phyloP scores from a whole-genome alignment of 2,113 vertebrate species.

The Protobothrops mucrosquamatus region DNA sequence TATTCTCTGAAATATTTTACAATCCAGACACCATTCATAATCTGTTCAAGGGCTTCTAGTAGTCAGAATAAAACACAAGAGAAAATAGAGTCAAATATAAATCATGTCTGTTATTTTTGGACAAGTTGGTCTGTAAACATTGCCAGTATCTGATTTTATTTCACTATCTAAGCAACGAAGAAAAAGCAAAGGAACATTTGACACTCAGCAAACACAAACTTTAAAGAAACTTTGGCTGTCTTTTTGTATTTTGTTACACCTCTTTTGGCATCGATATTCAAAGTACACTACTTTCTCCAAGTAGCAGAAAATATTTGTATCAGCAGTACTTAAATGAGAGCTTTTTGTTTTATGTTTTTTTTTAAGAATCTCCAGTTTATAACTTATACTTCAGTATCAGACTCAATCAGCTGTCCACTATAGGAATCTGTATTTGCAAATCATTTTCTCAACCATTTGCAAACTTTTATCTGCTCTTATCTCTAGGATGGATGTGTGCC shows the following conservation, averaged over 20 bases:
- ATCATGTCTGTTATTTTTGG: slow-evolving; percentile 34
- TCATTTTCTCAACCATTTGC: neutral
- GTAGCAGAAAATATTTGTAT: neutral
- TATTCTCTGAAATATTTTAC: slow-evolving; percentile 22
- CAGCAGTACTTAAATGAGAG: neutral
- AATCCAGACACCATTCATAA: slow-evolving; percentile 33
- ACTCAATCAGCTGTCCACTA: neutral
- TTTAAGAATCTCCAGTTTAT: neutral
- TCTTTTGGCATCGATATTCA: neutral
- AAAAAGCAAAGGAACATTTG: slow-evolving; percentile 28
- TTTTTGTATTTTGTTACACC: slow-evolving; percentile 10
- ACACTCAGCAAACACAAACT: slow-evolving; percentile 11
- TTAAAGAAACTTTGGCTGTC: slow-evolving; percentile 26
- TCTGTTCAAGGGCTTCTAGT: slow-evolving; percentile 30
- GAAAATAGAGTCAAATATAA: slow-evolving; percentile 17
- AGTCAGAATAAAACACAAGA: slow-evolving; percentile 11
- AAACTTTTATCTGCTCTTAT: neutral
- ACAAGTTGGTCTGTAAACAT: slow-evolving; percentile 23
- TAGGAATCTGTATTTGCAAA: neutral
- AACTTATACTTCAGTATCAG: neutral
- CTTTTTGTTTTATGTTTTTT: too few species aligned
- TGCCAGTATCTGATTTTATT: slow-evolving; percentile 42
- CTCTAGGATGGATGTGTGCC: neutral
- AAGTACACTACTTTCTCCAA: slow-evolving; percentile 1
- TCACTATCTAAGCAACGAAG: slow-evolving; percentile 25